Conservation (phyloP, 2,888 invertebrate genomes). For the Ophraella communa region DNA sequence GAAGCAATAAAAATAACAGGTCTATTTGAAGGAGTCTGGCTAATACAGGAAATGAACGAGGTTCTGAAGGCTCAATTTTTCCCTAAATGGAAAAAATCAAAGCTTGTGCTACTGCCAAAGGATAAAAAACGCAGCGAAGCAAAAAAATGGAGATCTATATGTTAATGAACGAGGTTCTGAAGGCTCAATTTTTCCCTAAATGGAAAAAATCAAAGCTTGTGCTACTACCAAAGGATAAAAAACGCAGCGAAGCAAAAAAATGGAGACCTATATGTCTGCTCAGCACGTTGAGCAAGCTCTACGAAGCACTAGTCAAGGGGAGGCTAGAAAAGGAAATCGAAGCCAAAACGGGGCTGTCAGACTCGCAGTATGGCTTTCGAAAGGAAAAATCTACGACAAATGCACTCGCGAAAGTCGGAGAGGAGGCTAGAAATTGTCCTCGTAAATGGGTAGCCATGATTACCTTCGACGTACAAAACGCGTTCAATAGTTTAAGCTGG, state of each 20-base stretch:
- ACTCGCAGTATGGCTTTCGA: constrained; percentile 40
- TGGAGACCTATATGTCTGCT: constrained; percentile 43
- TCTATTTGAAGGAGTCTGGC: too few species aligned
- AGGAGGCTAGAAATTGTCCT: not conserved
- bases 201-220: constrained; percentile 16
- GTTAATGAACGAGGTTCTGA: too few species aligned
- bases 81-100: constrained; percentile 19
- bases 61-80: too few species aligned
- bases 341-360: constrained; percentile 16
- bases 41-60: too few species aligned
- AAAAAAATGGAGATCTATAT: constrained; percentile 38
- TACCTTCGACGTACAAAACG: constrained; percentile 28
- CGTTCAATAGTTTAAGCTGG: constrained; percentile 30
- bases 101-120: constrained; percentile 11
- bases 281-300: constrained; percentile 40
- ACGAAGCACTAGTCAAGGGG: constrained; percentile 40
- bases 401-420: constrained; percentile 10
- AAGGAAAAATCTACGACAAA: constrained; percentile 32
- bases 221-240: constrained; percentile 8
- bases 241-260: not conserved
- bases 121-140: not conserved
- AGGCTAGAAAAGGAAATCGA: constrained; percentile 37
- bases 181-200: too few species aligned
- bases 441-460: constrained; percentile 3
- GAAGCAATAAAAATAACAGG: too few species aligned